Percentiles rank a stretch among this genome's conserved stretches.
Evolutionary conservation across 2,797 vertebrate genomes (phyloP).

Genomic region (Acropternis orthonyx): DNA sequence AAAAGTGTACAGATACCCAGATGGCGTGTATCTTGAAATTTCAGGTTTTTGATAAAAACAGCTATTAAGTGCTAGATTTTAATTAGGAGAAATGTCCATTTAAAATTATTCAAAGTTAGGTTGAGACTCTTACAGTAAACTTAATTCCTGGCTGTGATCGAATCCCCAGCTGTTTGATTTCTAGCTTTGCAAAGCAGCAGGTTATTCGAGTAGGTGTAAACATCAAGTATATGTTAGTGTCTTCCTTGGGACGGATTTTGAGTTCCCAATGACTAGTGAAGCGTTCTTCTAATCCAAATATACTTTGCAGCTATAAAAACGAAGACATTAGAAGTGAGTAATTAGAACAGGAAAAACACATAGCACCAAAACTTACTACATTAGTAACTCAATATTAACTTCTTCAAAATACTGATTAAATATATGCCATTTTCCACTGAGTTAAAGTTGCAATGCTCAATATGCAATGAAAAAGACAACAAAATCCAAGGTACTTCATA

Average conservation of each 20-base stretch:
- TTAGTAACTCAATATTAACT: background rate
- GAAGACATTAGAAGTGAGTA: background rate
- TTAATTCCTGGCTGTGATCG: constrained; percentile 88
- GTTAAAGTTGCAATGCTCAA: no score
- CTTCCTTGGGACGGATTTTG: constrained; percentile 88
- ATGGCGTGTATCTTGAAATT: background rate
- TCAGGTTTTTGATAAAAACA: background rate
- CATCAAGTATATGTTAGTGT: constrained; percentile 84
- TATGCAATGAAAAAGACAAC: background rate
- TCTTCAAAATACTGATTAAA: background rate
- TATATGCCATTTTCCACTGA: no score
- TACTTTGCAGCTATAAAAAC: constrained; percentile 86
- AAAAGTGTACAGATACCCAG: background rate
- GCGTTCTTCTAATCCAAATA: constrained; percentile 89
- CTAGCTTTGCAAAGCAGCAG: constrained; percentile 93
- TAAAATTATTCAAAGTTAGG: background rate
- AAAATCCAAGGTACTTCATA: background rate
- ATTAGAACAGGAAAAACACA: background rate
- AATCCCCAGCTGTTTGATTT: constrained; percentile 92
- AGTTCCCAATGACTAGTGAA: constrained; percentile 87
- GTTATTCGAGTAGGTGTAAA: constrained; percentile 91
- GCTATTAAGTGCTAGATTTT: background rate
- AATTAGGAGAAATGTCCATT: background rate
- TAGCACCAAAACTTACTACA: background rate
- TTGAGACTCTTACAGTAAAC: constrained; percentile 85